Evolutionary conservation across 37 sponge, comb jelly and placozoan species (phyloP).

Genomic region (Halichondria panicea): DNA sequence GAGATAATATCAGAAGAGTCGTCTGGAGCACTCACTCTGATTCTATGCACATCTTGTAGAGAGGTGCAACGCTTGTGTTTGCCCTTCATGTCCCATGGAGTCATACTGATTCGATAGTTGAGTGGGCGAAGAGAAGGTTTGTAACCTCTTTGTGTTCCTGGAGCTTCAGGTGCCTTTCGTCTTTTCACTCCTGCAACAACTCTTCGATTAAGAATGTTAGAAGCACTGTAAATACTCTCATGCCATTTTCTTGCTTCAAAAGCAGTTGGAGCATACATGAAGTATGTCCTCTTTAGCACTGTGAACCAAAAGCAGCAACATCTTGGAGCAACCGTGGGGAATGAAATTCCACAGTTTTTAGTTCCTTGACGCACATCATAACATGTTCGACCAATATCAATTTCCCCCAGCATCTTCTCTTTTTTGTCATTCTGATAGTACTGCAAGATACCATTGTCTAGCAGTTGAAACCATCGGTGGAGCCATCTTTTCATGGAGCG

Average conservation of each 20-base stretch:
- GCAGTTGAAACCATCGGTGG: constrained; percentile 69
- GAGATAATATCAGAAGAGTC: too few species aligned
- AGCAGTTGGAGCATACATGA: constrained; percentile 54
- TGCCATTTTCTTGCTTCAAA: constrained; percentile 43
- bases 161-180: constrained; percentile 7
- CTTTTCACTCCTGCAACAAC: constrained; percentile 14
- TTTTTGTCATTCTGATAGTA: constrained; percentile 52
- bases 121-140: background rate
- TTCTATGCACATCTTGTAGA: background rate
- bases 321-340: constrained; percentile 35
- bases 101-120: constrained; percentile 5
- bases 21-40: too few species aligned
- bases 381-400: constrained; percentile 53
- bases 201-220: constrained; percentile 40
- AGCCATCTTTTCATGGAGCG: constrained; percentile 35
- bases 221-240: constrained; percentile 23
- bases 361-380: constrained; percentile 57
- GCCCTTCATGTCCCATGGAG: background rate
- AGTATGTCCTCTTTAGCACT: constrained; percentile 65
- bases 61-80: background rate
- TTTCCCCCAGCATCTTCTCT: constrained; percentile 36
- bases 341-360: constrained; percentile 31
- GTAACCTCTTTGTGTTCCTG: background rate
- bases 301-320: constrained; percentile 55
- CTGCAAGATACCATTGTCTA: constrained; percentile 45